Base-by-base conservation (phyloP, 2,888 invertebrate species). In the Eilema depressum region DNA sequence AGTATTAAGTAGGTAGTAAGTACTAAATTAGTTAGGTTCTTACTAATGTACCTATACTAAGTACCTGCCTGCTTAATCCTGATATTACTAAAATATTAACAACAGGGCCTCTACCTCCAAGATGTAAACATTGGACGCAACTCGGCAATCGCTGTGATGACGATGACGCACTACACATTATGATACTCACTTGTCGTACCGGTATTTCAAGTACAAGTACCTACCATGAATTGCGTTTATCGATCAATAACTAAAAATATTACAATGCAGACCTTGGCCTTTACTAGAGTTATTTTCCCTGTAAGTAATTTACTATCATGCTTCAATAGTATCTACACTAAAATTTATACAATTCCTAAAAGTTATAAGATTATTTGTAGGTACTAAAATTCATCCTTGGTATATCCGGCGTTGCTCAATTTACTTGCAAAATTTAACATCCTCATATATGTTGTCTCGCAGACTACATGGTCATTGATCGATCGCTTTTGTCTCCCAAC, bases 401-500 rank as follows among this genome's bases (percentile, higher is more conserved):
- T 33, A 5, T 20, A 66, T 63, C 33, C 28, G 33, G 11, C 33
- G 33, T 53, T 62, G 47, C 53, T 25, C 10, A 61, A 62, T 20
- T 20, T 3, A 56, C 47, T 68, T 63, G 25, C 56, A 63, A 63
- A 63, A 63, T 53, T 37, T 26, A 10, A n/a, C 33, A 63, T 68
- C 62, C 33, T 68, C 33, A 7, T 33, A 7, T 33, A 25, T 33
- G 33, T 25, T 47, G 14, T 26, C 8, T 23, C 53, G 61, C 47
- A 41, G 41, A 68, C 33, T 33, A 63, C 28, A 5, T 28, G 60
- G 23, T 23, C 37, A 59, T 63, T 33, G 68, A 59, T 59, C 20
- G 63, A 47, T 59, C 20, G 60, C 37, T 11, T 69, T 65, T 47
- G 47, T 69, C 60, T 64, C 47, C 53, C 53, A n/a, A 33, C 26